Base-by-base conservation (phyloP, 2,797 vertebrate species). In the Lerista edwardsae region DNA sequence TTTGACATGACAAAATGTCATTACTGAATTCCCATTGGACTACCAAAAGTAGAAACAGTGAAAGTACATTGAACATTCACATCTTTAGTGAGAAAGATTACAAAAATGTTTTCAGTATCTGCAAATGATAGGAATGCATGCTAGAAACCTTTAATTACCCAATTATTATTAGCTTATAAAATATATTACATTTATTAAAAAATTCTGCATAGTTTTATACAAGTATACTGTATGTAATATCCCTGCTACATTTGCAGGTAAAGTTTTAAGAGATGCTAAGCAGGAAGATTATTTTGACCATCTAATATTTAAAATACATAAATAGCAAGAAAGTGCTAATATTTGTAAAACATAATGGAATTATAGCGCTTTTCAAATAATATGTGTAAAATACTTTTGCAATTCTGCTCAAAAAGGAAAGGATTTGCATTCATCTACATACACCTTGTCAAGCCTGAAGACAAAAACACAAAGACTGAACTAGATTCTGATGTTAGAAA, bases 11-110 rank as follows among this genome's bases (percentile, higher is more conserved):
- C 95, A 96, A 96, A 96, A 96, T 93, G 96, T 96, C 96, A 97
- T 97, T 95, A 97, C 96, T 96, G 92, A 96, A 94, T 97, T 98
- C 97, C 97, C 97, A 97, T 97, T 96, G 96, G 96, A 98, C 97
- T 97, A 97, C 96, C 94, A 96, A 96, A 80, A 97, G 92, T 96
- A 96, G 96, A 96, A 96, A 96, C 93, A 96, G 94, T 97, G 90
- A 96, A 94, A 94, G 95, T 96, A 96, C 94, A 94, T 96, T 94
- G 95, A 95, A 96, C 94, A 93, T 96, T 95, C 94, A 97, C 96
- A 97, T 97, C 97, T 96, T 97, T 96, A 96, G 93, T 96, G 95
- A 94, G 94, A 96, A 95, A 96, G 94, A 96, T 97, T 96, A 96
- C 90, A 96, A 96, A 97, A 97, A 96, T 96, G 96, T 96, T 95